A percentile compares a stretch with the other conserved stretches of the same genome.
phyloP scores from a whole-genome alignment of 2,797 vertebrate genomes.

The Chiroxiphia lanceolata region DNA sequence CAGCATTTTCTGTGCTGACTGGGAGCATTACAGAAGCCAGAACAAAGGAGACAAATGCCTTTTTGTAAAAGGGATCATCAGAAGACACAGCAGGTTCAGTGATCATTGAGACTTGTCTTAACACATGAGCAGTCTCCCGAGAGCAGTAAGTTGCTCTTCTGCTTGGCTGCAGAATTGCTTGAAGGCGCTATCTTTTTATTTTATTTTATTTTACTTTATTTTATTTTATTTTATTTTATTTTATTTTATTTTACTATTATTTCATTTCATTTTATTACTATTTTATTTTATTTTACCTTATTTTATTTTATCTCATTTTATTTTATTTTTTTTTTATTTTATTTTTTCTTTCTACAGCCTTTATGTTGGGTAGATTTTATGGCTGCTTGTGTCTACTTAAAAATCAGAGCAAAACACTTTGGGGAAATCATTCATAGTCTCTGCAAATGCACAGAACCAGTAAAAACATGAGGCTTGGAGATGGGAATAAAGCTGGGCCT shows the following conservation, averaged over 20 bases:
- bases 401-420: background rate
- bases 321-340: no score
- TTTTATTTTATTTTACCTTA: background rate
- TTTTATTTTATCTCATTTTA: background rate
- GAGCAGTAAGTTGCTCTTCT: background rate
- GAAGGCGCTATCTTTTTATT: background rate
- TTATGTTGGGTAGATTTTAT: background rate
- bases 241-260: background rate
- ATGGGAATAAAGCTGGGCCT: background rate
- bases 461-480: background rate
- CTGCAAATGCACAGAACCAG: background rate
- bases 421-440: background rate
- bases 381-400: background rate
- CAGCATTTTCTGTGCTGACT: background rate
- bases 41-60: background rate
- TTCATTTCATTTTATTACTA: background rate
- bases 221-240: no score
- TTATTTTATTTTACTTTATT: background rate
- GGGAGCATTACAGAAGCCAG: background rate
- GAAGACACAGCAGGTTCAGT: background rate
- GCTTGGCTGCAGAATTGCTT: background rate
- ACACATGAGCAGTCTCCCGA: background rate
- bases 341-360: background rate
- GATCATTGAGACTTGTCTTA: background rate
- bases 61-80: background rate